These are phyloP conservation scores for Polypedilum vanderplanki DNA, from an alignment of 1,140 invertebrate genomes.

Conservation along the genomic window DNA sequence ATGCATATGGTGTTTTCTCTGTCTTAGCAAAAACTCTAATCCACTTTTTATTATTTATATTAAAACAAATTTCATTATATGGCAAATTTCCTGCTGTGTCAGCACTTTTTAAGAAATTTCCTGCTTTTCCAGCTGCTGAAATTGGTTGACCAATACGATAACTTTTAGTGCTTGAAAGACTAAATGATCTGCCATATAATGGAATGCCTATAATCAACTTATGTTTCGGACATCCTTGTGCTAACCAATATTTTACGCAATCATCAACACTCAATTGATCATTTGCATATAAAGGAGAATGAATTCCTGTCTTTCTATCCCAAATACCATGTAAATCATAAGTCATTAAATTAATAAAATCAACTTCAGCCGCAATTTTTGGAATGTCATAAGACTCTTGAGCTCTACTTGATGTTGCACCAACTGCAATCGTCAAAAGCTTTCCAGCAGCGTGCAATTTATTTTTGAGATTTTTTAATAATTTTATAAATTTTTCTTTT, in stretches of 20 bases:
- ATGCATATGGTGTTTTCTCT: slow-evolving; percentile 57
- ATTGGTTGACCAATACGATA: slow-evolving; percentile 49
- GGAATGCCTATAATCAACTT: slow-evolving; percentile 57
- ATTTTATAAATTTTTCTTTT: slow-evolving; percentile 41
- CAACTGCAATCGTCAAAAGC: slow-evolving; percentile 47
- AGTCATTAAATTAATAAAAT: slow-evolving; percentile 60
- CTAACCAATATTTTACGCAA: slow-evolving; percentile 44
- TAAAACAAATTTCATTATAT: slow-evolving; percentile 59
- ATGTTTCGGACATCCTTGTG: slow-evolving; percentile 42
- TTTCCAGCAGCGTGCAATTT: slow-evolving; percentile 41
- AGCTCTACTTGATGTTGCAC: slow-evolving; percentile 43
- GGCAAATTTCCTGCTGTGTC: slow-evolving; percentile 55
- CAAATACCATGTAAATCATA: slow-evolving; percentile 62
- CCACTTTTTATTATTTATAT: slow-evolving; percentile 43
- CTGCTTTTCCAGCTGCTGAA: slow-evolving; percentile 49
- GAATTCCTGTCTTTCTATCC: slow-evolving; percentile 51
- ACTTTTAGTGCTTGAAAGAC: slow-evolving; percentile 40
- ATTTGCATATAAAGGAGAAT: slow-evolving; percentile 49
- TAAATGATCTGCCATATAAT: slow-evolving; percentile 54
- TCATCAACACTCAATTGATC: slow-evolving; percentile 42
- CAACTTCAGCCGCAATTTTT: slow-evolving; percentile 47
- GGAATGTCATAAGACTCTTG: slow-evolving; percentile 49
- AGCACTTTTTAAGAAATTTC: slow-evolving; percentile 52
- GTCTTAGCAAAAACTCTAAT: slow-evolving; percentile 35
- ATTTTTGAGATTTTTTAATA: slow-evolving; percentile 44